Conservation (phyloP, 2,888 invertebrate genomes). For the Diarsia dahlii region DNA sequence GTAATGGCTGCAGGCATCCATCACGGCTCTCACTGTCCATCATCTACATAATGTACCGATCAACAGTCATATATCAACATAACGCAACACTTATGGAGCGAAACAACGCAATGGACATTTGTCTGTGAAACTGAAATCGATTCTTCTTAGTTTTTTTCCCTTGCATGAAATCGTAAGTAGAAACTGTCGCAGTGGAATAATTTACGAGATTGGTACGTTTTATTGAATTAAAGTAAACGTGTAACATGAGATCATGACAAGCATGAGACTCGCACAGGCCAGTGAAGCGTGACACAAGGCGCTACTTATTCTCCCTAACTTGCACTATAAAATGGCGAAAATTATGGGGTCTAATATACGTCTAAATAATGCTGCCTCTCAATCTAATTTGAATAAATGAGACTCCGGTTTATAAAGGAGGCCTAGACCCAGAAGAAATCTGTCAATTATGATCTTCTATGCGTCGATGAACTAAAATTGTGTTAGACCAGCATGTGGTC, state of each 20-base stretch:
- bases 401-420: background rate
- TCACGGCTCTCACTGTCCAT: slow-evolving; percentile 67
- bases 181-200: slow-evolving; percentile 40
- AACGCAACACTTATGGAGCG: slow-evolving; percentile 68
- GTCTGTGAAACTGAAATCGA: slow-evolving; percentile 59
- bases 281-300: background rate
- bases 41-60: slow-evolving; percentile 73
- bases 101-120: slow-evolving; percentile 58
- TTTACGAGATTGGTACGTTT: slow-evolving; percentile 20
- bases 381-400: background rate
- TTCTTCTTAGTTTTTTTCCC: slow-evolving; percentile 34
- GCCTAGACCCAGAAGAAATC: background rate
- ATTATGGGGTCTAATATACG: background rate
- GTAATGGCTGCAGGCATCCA: slow-evolving; percentile 66
- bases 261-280: background rate
- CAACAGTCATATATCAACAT: slow-evolving; percentile 66
- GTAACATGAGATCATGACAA: background rate
- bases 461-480: too few species aligned
- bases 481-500: too few species aligned
- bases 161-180: slow-evolving; percentile 58
- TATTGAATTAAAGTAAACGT: slow-evolving; percentile 9
- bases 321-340: background rate
- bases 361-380: background rate
- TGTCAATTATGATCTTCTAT: background rate
- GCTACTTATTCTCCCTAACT: background rate